Base-by-base conservation (phyloP, 2,797 vertebrate species). In the Mallotus villosus region DNA sequence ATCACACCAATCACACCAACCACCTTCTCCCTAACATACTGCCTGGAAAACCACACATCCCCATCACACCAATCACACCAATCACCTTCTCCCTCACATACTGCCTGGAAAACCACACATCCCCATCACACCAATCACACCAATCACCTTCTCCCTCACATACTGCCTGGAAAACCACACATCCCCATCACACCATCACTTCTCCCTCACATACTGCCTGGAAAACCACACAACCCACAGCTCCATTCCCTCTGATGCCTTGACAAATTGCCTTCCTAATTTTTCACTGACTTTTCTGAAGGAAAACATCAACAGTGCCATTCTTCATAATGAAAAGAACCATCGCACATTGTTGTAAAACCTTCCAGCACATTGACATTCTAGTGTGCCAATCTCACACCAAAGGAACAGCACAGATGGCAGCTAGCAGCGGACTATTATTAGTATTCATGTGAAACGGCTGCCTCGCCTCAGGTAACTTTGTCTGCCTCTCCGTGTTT, bases 51-150 rank as follows among this genome's bases (percentile, higher is more conserved):
- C n/a, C n/a, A n/a, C n/a, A n/a, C n/a, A n/a, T n/a, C n/a, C n/a
- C n/a, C n/a, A n/a, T n/a, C n/a, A n/a, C n/a, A n/a, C 97, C 97
- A 97, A 99, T 99, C 82, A 95, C 95, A 16, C 97, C 97, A 12
- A 96, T 98, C 0, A 97, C 95, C 0, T 92, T 86, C 4, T 99
- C 97, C 63, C 96, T 92, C 77, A 99, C 94, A 0, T 96, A 99
- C 85, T 98, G n/a, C n/a, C n/a, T n/a, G n/a, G n/a, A n/a, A n/a
- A n/a, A n/a, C n/a, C n/a, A n/a, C n/a, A n/a, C n/a, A n/a, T n/a
- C n/a, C n/a, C n/a, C n/a, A n/a, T n/a, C n/a, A n/a, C n/a, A n/a
- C 97, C 97, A 97, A 99, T 99, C 82, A 95, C 95, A 16, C 97
- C 97, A 12, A 96, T 98, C 0, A 97, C 95, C 0, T 92, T 86